These are phyloP conservation scores for Morpho achilles DNA, from an alignment of 2,888 invertebrate genomes.

Conservation along the genomic window DNA sequence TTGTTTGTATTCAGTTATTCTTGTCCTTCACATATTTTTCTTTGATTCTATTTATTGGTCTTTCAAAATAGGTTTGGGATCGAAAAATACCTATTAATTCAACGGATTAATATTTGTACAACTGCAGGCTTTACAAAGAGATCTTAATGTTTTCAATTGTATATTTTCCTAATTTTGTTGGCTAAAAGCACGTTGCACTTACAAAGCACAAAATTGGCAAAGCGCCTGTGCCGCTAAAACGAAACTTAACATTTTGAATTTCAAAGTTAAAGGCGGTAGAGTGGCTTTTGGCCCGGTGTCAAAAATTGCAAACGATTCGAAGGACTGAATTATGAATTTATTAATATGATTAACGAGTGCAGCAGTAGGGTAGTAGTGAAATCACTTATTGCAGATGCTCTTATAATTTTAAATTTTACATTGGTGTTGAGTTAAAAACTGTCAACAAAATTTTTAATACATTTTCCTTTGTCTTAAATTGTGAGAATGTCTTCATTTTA, in stretches of 20 bases:
- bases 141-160: conserved; percentile 28
- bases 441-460: no score
- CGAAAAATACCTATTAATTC: no score
- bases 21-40: no score
- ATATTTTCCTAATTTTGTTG: conserved; percentile 47
- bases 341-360: neutral
- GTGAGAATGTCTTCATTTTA: no score
- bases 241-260: conserved; percentile 57
- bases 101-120: no score
- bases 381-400: no score
- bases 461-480: no score
- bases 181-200: conserved; percentile 46
- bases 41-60: neutral
- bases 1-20: neutral
- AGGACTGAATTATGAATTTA: neutral
- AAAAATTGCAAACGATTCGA: conserved; percentile 23
- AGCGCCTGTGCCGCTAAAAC: conserved; percentile 52
- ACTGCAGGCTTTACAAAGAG: no score
- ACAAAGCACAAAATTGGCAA: conserved; percentile 50
- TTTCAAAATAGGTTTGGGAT: neutral
- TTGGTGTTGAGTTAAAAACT: no score
- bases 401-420: no score
- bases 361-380: no score
- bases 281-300: conserved; percentile 27
- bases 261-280: conserved; percentile 29